Conservation (phyloP, 2,113 vertebrate species). For the Cygnus atratus region DNA sequence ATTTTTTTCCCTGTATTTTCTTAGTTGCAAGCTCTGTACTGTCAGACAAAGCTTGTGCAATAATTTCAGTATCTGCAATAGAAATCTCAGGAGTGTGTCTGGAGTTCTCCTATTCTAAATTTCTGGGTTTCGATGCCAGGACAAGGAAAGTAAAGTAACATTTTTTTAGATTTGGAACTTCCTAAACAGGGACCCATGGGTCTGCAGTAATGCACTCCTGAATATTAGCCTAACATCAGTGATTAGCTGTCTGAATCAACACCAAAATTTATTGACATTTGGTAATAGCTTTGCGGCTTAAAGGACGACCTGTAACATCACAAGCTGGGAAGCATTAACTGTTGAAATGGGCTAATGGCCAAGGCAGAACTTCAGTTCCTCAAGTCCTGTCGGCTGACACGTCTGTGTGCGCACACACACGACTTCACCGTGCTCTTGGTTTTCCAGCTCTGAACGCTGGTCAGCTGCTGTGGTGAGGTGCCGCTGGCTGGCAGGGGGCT, state of each 20-base stretch:
- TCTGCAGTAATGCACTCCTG: neutral
- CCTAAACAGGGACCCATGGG: neutral
- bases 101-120: neutral
- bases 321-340: neutral
- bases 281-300: accelerated
- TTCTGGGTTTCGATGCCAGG: neutral
- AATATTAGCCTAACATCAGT: neutral
- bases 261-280: accelerated
- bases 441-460: neutral
- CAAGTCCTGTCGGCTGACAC: accelerated
- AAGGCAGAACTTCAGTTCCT: no score
- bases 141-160: neutral
- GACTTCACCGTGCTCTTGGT: accelerated
- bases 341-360: neutral
- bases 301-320: neutral
- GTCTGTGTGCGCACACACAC: accelerated
- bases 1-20: accelerated
- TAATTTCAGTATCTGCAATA: neutral
- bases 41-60: neutral
- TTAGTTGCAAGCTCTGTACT: neutral
- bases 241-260: neutral
- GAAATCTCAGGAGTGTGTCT: neutral
- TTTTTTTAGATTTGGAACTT: neutral
- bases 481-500: neutral
- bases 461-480: neutral